phyloP scores from a whole-genome alignment of 2,113 vertebrate genomes.

The Chitala chitala region DNA sequence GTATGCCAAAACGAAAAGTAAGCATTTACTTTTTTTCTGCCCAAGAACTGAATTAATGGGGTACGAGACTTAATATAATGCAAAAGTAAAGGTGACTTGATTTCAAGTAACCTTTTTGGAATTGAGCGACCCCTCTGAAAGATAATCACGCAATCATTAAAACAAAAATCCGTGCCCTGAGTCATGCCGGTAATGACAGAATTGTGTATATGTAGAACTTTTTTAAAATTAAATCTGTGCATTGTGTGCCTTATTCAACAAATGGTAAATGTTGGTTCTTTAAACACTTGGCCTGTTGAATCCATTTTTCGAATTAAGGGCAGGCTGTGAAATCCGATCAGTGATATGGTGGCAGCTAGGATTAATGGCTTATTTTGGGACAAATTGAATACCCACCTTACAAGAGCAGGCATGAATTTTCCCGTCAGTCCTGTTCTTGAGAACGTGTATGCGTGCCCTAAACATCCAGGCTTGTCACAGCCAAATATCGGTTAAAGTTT shows the following conservation, averaged over 20 bases:
- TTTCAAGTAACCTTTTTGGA: neutral
- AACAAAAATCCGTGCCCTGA: conserved; percentile 62
- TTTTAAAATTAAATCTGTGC: conserved; percentile 90
- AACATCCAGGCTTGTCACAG: no score
- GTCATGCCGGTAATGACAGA: conserved; percentile 94
- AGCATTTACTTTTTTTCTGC: neutral
- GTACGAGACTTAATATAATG: neutral
- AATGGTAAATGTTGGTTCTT: conserved; percentile 60
- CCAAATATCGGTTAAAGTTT: no score
- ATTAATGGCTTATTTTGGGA: neutral
- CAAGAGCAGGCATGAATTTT: no score
- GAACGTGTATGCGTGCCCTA: no score
- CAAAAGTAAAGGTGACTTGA: neutral
- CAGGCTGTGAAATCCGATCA: neutral
- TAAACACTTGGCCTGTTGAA: conserved; percentile 61
- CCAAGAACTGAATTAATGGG: neutral
- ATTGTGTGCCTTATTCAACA: conserved; percentile 98
- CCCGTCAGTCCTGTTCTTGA: no score
- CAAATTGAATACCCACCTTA: neutral
- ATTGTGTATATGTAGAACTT: conserved; percentile 80
- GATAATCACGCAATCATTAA: conserved; percentile 71
- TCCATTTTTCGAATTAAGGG: conserved; percentile 29
- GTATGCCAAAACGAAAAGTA: conserved; percentile 11
- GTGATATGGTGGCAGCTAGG: neutral
- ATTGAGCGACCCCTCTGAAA: conserved; percentile 35